phyloP scores from a whole-genome alignment of 2,888 invertebrate species.

The Atrina japonica region DNA sequence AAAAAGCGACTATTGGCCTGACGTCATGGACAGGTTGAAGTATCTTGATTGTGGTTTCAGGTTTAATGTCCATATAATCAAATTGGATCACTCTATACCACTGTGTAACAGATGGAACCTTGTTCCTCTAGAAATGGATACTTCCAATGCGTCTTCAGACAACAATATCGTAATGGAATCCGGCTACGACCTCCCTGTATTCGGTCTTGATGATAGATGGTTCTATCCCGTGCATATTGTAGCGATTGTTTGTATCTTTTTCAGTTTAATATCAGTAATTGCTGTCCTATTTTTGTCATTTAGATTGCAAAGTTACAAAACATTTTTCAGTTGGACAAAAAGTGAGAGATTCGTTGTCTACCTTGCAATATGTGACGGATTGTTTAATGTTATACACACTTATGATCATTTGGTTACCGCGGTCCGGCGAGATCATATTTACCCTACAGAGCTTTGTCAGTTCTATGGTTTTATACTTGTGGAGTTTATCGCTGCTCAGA shows the following conservation, averaged over 20 bases:
- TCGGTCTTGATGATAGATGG: slow-evolving; percentile 17
- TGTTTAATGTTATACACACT: slow-evolving; percentile 28
- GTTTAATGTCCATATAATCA: too few relatives aligned
- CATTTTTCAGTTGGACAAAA: slow-evolving; percentile 30
- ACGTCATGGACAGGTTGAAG: too few relatives aligned
- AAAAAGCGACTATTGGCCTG: too few relatives aligned
- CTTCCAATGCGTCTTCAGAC: too few relatives aligned
- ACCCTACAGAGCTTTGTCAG: slow-evolving; percentile 28
- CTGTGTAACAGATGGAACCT: too few relatives aligned
- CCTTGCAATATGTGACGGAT: slow-evolving; percentile 31
- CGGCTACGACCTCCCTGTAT: slow-evolving; percentile 25
- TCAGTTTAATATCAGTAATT: slow-evolving; percentile 24
- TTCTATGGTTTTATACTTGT: slow-evolving; percentile 30
- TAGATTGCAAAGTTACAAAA: not conserved
- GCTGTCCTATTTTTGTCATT: slow-evolving; percentile 25
- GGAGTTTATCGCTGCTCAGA: slow-evolving; percentile 29
- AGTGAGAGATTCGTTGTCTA: slow-evolving; percentile 36
- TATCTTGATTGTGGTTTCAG: too few relatives aligned
- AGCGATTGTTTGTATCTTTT: slow-evolving; percentile 27
- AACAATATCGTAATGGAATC: too few relatives aligned
- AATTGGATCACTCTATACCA: too few relatives aligned
- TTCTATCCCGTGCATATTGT: slow-evolving; percentile 31
- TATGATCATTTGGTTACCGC: slow-evolving; percentile 29
- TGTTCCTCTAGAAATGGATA: too few relatives aligned
- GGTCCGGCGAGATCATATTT: slow-evolving; percentile 28